Evolutionary conservation across 2,113 vertebrate genomes (phyloP), one percentile per base, ranked within the genome.

Genomic region (Artemisiospiza belli): DNA sequence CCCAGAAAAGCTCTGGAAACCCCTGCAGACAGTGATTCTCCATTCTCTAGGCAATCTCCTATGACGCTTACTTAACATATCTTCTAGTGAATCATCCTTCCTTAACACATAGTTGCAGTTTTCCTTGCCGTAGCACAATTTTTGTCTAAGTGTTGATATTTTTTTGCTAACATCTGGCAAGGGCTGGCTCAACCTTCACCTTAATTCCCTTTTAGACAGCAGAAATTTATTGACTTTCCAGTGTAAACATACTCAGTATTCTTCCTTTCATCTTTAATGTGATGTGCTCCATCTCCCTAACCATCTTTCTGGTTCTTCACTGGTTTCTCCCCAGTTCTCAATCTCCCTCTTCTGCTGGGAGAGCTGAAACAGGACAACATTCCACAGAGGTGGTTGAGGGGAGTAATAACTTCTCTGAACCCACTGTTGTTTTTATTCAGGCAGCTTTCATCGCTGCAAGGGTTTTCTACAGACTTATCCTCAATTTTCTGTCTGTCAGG

Each of bases 171-270:
- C 31, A 33, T n/a, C 44, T 47, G 25, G 25, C 3, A 75, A 77
- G 5, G 6, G 18, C 27, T 83, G 16, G 16, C 8, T 6, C 4
- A 41, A 66, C 25, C 57, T 70, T 66, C 47, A 49, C 30, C 43
- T 19, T 66, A 70, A 44, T 77, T 69, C 20, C 7, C 24, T 78
- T 77, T 54, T 24, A 70, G 21, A 31, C 24, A 22, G 15, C 23
- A 76, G 47, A 67, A 49, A 35, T 23, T 46, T 73, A 49, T 4
- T 82, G 16, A 30, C 4, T 37, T 17, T 79, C 20, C 24, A 63
- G 24, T n/a, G 6, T 74, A 41, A 66, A 6, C 4, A 35, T 24
- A 24, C 0, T 1, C 11, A 44, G 4, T 74, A 58, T 3, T 5
- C 7, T 78, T 47, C 8, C 3, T 61, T 77, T 78, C 23, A 63